Percentiles rank a stretch among this genome's conserved stretches.
phyloP scores from a whole-genome alignment of 2,888 invertebrate species.

The Heteropelma amictum region DNA sequence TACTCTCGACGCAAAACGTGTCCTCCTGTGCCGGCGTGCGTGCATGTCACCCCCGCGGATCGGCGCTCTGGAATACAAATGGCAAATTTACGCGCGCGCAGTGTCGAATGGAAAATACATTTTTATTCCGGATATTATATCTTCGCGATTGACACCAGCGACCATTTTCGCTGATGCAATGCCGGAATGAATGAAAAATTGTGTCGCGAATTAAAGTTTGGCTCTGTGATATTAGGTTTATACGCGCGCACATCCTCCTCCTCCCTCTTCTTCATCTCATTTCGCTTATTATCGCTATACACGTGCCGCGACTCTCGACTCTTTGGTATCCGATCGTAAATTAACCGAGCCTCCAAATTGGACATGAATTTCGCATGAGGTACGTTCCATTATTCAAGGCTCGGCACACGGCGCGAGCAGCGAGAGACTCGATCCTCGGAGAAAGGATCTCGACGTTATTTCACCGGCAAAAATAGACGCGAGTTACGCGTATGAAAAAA shows the following conservation, averaged over 20 bases:
- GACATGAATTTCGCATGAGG: conserved; percentile 69
- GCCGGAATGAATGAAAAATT: conserved; percentile 1
- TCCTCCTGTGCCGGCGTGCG: too few species aligned
- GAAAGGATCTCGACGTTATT: conserved; percentile 25
- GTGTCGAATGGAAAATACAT: too few species aligned
- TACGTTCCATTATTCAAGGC: conserved; percentile 65
- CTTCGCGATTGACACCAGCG: too few species aligned
- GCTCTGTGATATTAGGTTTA: too few species aligned
- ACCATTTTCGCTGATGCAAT: too few species aligned
- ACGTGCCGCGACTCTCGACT: conserved; percentile 56
- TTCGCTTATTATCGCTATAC: neutral
- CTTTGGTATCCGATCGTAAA: conserved; percentile 65
- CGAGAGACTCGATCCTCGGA: conserved; percentile 2
- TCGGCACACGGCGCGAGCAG: conserved; percentile 17
- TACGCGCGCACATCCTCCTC: neutral
- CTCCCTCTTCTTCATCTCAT: neutral
- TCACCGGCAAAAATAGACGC: conserved; percentile 7
- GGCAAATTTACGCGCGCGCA: too few species aligned
- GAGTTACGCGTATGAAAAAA: neutral
- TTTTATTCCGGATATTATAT: too few species aligned
- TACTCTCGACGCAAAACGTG: conserved; percentile 17
- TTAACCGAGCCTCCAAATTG: conserved; percentile 67
- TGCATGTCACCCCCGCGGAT: too few species aligned
- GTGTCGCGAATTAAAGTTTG: neutral
- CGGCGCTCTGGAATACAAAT: too few species aligned